These are phyloP conservation scores for Emesis russula DNA, from an alignment of 2,888 invertebrate genomes.

Conservation along the genomic window DNA sequence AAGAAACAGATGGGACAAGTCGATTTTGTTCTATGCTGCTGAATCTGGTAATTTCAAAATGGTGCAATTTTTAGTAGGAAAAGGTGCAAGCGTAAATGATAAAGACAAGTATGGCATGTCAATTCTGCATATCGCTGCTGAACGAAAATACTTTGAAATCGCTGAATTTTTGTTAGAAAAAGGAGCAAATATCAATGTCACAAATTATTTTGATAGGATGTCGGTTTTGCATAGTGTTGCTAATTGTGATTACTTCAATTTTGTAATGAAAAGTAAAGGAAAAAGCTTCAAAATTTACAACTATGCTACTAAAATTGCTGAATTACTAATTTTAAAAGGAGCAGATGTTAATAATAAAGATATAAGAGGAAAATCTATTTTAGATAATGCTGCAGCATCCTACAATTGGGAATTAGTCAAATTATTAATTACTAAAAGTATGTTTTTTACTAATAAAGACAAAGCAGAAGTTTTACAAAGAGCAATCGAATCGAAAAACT, in stretches of 20 bases:
- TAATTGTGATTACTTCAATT: not conserved
- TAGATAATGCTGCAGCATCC: not conserved
- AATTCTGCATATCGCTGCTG: slow-evolving; percentile 1
- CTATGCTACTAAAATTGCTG: not conserved
- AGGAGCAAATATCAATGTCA: not conserved
- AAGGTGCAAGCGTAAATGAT: slow-evolving; percentile 1
- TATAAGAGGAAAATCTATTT: not conserved
- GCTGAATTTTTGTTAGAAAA: not conserved
- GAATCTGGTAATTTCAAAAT: not conserved
- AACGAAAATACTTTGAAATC: not conserved
- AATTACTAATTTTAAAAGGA: not conserved
- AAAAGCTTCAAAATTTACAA: not conserved
- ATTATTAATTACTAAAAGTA: not conserved
- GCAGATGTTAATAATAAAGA: not conserved
- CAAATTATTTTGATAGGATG: not conserved
- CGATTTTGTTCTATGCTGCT: slow-evolving; percentile 35
- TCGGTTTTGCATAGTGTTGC: not conserved
- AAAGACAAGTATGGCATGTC: not conserved
- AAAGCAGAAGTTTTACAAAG: not conserved
- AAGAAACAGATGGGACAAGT: slow-evolving; percentile 23
- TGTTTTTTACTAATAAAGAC: not conserved
- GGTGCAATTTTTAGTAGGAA: not conserved
- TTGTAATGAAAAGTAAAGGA: not conserved
- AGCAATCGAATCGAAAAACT: not conserved
- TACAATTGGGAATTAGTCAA: not conserved